Evolutionary conservation across 92 coral and sea anemone genomes (phyloP).

Genomic region (Heteractis magnifica): DNA sequence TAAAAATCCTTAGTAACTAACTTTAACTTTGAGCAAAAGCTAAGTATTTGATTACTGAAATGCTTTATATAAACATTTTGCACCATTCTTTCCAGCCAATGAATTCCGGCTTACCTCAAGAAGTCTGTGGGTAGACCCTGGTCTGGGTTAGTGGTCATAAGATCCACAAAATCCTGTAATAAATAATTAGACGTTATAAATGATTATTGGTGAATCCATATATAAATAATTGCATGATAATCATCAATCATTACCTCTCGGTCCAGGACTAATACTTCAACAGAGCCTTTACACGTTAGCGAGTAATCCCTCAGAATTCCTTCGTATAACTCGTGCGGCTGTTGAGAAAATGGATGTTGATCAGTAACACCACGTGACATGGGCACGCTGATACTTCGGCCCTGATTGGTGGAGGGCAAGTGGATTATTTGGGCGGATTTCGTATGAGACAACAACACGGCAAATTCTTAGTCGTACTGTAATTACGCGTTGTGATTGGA

Average conservation of each 20-base stretch:
- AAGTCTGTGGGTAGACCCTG: constrained; percentile 68
- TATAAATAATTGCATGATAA: background rate
- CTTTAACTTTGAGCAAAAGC: no score
- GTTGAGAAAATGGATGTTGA: background rate
- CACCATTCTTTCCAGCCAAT: no score
- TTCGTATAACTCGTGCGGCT: constrained; percentile 74
- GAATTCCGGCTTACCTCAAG: constrained; percentile 41
- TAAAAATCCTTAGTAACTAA: no score
- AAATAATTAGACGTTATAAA: background rate
- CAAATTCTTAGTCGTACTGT: no score
- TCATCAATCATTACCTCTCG: constrained; percentile 50
- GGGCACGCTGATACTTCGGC: background rate
- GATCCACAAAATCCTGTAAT: constrained; percentile 73
- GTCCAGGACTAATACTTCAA: constrained; percentile 78
- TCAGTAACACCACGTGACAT: background rate
- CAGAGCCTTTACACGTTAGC: constrained; percentile 74
- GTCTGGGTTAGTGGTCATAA: constrained; percentile 73
- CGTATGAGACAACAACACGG: no score
- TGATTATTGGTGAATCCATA: background rate
- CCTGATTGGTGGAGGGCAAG: no score
- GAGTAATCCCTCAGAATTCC: constrained; percentile 64
- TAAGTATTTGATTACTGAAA: no score
- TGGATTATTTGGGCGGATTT: no score
- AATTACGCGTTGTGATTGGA: no score
- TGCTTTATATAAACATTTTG: no score